These are phyloP conservation scores for Gandaritis pyraliata DNA, from an alignment of 2,888 invertebrate species.

Conservation along the genomic window DNA sequence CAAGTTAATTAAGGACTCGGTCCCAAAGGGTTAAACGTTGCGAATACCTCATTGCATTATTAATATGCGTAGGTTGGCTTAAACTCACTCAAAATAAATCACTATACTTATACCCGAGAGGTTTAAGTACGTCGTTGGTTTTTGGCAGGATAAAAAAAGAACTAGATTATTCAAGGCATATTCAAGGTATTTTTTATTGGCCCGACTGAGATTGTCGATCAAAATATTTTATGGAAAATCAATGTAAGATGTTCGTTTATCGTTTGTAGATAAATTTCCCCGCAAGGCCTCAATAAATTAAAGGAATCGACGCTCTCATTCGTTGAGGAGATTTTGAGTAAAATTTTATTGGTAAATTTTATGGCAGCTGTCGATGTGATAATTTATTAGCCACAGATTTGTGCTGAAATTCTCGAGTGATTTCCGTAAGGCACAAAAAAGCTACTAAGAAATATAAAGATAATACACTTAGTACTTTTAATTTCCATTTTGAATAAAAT, in stretches of 20 bases:
- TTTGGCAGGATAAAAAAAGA: conserved; percentile 1
- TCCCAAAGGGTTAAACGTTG: conserved; percentile 56
- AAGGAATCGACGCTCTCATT: conserved; percentile 28
- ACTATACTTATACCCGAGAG: conserved; percentile 18
- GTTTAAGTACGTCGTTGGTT: conserved; percentile 5
- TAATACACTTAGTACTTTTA: too few relatives aligned
- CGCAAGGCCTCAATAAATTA: conserved; percentile 32
- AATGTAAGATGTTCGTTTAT: conserved; percentile 32
- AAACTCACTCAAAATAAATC: conserved; percentile 25
- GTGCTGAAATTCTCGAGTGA: background rate
- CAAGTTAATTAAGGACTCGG: conserved; percentile 55
- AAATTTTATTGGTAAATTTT: conserved; percentile 30
- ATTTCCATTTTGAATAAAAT: too few relatives aligned
- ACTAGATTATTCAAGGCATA: conserved; percentile 11
- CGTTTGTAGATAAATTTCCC: conserved; percentile 23
- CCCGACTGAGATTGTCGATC: conserved; percentile 17
- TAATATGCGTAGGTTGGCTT: conserved; percentile 46
- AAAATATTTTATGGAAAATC: conserved; percentile 35
- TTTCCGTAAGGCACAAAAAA: background rate
- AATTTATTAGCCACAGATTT: conserved; percentile 9
- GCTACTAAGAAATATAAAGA: background rate
- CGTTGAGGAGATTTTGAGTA: conserved; percentile 29
- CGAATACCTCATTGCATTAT: conserved; percentile 59
- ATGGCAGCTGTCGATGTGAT: conserved; percentile 18
- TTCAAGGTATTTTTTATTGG: conserved; percentile 17